Conservation (phyloP, 2,888 invertebrate genomes). For the Himalopsyche tibetana region DNA sequence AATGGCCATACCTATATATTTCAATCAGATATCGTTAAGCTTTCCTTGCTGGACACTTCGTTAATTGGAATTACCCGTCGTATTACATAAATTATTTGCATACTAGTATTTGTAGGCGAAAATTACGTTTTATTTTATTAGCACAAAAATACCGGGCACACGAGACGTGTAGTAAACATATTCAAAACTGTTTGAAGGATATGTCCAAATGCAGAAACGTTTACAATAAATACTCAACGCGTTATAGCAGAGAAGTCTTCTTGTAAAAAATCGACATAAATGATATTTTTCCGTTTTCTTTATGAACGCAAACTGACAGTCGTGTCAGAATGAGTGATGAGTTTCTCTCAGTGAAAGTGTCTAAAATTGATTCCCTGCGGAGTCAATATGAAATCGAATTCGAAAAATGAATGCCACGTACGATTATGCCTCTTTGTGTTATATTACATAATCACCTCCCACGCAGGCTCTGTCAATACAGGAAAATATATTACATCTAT, state of each 20-base stretch:
- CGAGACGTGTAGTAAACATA: no score
- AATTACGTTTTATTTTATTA: no score
- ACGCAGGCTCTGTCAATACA: background rate
- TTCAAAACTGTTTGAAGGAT: no score
- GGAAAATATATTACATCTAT: background rate
- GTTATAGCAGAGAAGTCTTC: background rate
- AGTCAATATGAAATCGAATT: background rate
- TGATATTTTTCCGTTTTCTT: background rate
- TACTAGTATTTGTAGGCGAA: no score
- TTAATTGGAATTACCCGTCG: no score
- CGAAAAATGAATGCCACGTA: background rate
- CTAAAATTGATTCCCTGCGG: constrained; percentile 11
- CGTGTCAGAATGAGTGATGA: background rate
- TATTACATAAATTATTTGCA: no score
- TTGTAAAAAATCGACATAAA: background rate
- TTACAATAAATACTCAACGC: background rate
- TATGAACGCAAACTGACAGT: background rate
- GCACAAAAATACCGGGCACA: no score
- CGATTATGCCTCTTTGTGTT: background rate
- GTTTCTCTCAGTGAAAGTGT: constrained; percentile 2
- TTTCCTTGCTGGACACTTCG: no score
- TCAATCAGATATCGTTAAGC: no score
- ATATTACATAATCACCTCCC: background rate
- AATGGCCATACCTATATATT: no score
- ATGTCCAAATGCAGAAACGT: background rate